These are phyloP conservation scores for Fopius arisanus DNA, from an alignment of 1,140 invertebrate genomes.

Conservation along the genomic window DNA sequence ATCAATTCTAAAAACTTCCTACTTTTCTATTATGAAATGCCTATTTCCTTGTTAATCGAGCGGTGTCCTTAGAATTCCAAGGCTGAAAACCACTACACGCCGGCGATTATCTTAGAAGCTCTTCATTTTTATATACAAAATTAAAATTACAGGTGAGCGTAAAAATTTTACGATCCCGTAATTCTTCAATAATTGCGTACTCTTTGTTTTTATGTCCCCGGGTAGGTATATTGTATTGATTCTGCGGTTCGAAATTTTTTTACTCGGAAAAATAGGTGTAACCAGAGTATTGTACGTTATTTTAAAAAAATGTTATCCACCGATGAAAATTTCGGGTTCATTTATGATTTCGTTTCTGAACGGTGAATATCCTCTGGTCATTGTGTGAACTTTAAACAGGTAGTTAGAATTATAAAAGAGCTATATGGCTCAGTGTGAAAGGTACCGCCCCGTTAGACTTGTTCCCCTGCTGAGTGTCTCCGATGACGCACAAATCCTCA, in stretches of 20 bases:
- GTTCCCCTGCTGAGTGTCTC: neutral
- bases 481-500: neutral
- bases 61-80: neutral
- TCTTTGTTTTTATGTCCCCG: neutral
- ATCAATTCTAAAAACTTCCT: neutral
- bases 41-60: too few species aligned
- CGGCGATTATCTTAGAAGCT: neutral
- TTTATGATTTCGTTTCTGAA: too few species aligned
- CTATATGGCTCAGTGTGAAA: too few species aligned
- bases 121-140: neutral
- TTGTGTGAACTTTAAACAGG: too few species aligned
- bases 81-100: neutral
- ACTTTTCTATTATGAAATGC: neutral
- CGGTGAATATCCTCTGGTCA: too few species aligned
- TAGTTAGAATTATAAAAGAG: too few species aligned
- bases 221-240: neutral
- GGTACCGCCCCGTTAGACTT: neutral
- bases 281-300: too few species aligned
- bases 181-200: neutral
- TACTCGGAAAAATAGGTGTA: too few species aligned
- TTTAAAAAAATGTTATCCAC: too few species aligned
- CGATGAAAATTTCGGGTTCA: too few species aligned
- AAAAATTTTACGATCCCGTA: neutral
- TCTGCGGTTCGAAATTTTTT: neutral
- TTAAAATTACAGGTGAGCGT: neutral